Evolutionary conservation across 2,113 vertebrate genomes (phyloP).

Genomic region (Forbesichthys papilliferus): DNA sequence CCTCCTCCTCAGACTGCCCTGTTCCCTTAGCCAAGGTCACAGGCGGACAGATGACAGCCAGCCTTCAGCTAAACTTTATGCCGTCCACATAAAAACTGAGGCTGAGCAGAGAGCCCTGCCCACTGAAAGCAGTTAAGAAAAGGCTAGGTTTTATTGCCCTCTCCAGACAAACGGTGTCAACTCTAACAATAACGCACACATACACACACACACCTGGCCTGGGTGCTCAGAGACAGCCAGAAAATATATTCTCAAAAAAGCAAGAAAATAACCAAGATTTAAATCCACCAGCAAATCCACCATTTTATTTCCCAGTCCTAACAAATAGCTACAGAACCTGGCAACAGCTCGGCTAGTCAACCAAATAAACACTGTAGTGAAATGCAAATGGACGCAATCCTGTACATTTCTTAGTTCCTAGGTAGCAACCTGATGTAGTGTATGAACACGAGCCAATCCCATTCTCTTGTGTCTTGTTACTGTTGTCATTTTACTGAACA

Average conservation of each 20-base stretch:
- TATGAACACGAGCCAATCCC: neutral
- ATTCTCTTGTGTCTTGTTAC: too few species aligned
- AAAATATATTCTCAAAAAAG: conserved; percentile 11
- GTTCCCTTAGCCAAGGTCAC: conserved; percentile 41
- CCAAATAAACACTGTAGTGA: neutral
- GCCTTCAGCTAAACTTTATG: conserved; percentile 21
- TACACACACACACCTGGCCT: neutral
- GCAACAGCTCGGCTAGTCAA: neutral
- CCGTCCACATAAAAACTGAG: conserved; percentile 36
- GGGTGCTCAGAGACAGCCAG: conserved; percentile 9
- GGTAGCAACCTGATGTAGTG: neutral
- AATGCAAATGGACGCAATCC: neutral
- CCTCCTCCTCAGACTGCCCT: neutral
- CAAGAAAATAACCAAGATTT: conserved; percentile 2
- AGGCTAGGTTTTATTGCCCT: conserved; percentile 34
- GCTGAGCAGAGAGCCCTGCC: conserved; percentile 22
- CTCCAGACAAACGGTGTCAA: conserved; percentile 37
- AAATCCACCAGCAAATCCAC: neutral
- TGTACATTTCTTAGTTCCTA: neutral
- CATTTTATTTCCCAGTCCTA: neutral
- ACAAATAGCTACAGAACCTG: neutral
- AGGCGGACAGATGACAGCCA: conserved; percentile 8
- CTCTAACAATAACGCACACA: neutral
- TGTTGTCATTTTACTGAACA: neutral
- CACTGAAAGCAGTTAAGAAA: conserved; percentile 43